These are phyloP conservation scores for Uria aalge DNA, from an alignment of 2,113 vertebrate species.

Conservation along the genomic window DNA sequence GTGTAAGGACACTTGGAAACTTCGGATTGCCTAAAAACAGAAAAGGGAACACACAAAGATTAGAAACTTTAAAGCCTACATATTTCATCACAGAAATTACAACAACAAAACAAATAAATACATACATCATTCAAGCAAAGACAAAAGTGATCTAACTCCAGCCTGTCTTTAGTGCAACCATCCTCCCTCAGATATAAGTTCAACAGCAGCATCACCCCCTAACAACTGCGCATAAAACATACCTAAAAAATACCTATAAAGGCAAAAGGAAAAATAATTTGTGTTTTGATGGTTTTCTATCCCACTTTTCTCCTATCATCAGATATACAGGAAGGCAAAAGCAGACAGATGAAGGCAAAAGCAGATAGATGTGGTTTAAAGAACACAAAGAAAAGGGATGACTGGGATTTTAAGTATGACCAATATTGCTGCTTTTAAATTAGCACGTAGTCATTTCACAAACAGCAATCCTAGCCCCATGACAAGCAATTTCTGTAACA, in stretches of 20 bases:
- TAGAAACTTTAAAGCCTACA: neutral
- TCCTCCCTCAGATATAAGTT: neutral
- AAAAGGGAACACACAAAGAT: neutral
- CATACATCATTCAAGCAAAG: neutral
- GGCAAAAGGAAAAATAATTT: neutral
- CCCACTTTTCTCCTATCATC: neutral
- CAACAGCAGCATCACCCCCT: neutral
- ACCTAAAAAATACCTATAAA: neutral
- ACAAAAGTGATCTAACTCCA: neutral
- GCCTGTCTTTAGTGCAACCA: neutral
- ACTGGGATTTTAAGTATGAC: neutral
- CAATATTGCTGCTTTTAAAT: neutral
- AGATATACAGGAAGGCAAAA: accelerated
- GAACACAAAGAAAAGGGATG: neutral
- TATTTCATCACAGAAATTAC: neutral
- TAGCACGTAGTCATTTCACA: neutral
- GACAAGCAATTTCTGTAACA: neutral
- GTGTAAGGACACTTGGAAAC: conserved; percentile 92
- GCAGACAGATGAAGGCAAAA: neutral
- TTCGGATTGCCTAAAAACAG: conserved; percentile 83
- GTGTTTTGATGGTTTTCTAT: neutral
- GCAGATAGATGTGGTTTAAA: neutral
- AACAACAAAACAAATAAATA: neutral
- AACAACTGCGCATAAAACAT: neutral
- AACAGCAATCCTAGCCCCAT: neutral